These are phyloP conservation scores for Eulacestoma nigropectus DNA, from an alignment of 2,113 vertebrate genomes.

Conservation along the genomic window DNA sequence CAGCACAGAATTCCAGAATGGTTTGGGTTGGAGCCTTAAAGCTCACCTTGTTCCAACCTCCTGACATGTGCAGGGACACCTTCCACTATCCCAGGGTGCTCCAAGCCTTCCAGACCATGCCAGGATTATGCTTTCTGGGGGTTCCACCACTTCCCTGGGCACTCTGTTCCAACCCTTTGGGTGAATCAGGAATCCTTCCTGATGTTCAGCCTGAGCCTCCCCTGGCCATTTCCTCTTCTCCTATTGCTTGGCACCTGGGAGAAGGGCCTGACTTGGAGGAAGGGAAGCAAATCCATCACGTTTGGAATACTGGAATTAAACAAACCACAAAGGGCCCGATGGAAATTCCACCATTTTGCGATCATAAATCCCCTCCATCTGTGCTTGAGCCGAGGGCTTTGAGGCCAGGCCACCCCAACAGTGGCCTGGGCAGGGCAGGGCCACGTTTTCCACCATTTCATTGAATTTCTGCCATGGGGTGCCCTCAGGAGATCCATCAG, in stretches of 20 bases:
- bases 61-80: background rate
- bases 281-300: background rate
- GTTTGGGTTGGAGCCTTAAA: background rate
- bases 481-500: background rate
- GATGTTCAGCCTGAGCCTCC: background rate
- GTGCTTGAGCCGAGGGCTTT: rapidly evolving
- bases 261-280: background rate
- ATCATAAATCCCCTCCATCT: background rate
- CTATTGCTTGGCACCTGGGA: background rate
- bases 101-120: background rate
- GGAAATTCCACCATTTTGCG: background rate
- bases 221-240: background rate
- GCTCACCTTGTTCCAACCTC: background rate
- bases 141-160: background rate
- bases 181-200: background rate
- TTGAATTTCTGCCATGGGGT: rapidly evolving
- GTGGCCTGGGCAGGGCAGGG: background rate
- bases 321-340: background rate
- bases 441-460: rapidly evolving
- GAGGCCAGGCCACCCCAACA: background rate
- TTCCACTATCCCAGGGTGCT: background rate
- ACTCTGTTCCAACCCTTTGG: background rate
- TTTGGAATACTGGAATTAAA: background rate
- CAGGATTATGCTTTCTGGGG: background rate
- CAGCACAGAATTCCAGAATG: rapidly evolving